These are phyloP conservation scores for Lagorchestes hirsutus DNA, from an alignment of 2,797 vertebrate species.

Conservation along the genomic window DNA sequence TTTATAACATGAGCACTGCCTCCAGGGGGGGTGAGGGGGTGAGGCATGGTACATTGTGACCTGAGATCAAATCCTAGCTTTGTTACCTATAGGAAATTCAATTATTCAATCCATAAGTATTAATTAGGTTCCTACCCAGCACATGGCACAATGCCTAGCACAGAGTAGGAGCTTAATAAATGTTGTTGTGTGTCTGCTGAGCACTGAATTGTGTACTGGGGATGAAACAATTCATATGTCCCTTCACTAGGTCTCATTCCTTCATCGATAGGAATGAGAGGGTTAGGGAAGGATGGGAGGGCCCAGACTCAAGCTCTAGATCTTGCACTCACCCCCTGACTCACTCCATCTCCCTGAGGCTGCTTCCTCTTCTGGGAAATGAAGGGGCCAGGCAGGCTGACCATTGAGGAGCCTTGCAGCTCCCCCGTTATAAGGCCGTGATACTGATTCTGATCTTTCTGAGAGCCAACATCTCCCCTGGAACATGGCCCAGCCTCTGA, in stretches of 20 bases:
- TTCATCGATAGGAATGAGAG: neutral
- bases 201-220: neutral
- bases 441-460: neutral
- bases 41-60: too few species aligned
- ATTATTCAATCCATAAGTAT: neutral
- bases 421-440: neutral
- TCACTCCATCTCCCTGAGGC: neutral
- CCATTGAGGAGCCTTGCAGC: neutral
- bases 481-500: slow-evolving; percentile 75
- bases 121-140: neutral
- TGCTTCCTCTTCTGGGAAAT: neutral
- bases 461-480: slow-evolving; percentile 69
- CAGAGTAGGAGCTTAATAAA: neutral
- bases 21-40: too few species aligned
- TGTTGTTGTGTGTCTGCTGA: neutral
- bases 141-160: neutral
- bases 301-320: neutral
- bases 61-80: neutral
- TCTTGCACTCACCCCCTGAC: neutral
- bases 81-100: neutral
- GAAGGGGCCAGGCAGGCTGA: neutral
- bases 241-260: neutral
- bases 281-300: neutral
- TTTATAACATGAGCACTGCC: neutral
- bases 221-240: neutral